Conservation (phyloP, 2,113 vertebrate species). For the Coracopsis vasa region DNA sequence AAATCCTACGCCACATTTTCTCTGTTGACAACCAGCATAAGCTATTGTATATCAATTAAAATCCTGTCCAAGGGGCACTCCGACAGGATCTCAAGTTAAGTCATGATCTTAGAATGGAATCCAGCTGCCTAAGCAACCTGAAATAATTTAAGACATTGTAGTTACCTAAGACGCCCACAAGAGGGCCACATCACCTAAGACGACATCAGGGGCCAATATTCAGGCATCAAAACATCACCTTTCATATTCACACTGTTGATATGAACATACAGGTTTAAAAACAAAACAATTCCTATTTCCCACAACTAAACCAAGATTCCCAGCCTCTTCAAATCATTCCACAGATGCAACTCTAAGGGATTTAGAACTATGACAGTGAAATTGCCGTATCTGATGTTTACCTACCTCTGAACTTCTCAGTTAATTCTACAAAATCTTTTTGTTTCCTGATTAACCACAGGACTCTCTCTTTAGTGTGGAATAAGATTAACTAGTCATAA, state of each 20-base stretch:
- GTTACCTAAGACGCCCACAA: background rate
- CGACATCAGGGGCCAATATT: background rate
- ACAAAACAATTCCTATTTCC: background rate
- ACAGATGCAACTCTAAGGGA: background rate
- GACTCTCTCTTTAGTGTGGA: background rate
- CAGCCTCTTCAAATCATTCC: background rate
- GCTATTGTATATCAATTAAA: background rate
- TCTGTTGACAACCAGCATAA: background rate
- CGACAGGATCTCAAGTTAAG: background rate
- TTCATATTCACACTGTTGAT: background rate
- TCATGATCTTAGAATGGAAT: background rate
- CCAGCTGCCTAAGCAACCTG: background rate
- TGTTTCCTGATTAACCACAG: background rate
- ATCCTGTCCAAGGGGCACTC: background rate
- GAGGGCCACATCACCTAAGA: background rate
- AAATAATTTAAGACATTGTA: background rate
- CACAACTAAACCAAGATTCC: background rate
- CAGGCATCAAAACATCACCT: background rate
- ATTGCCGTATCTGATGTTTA: background rate
- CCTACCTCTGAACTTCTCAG: background rate
- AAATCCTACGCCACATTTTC: background rate
- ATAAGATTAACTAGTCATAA: background rate
- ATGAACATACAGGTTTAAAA: background rate
- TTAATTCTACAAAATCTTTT: background rate
- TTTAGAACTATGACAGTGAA: background rate